These are phyloP conservation scores for Lordiphosa andalusiaca DNA, from an alignment of 2,888 invertebrate species.

Conservation along the genomic window DNA sequence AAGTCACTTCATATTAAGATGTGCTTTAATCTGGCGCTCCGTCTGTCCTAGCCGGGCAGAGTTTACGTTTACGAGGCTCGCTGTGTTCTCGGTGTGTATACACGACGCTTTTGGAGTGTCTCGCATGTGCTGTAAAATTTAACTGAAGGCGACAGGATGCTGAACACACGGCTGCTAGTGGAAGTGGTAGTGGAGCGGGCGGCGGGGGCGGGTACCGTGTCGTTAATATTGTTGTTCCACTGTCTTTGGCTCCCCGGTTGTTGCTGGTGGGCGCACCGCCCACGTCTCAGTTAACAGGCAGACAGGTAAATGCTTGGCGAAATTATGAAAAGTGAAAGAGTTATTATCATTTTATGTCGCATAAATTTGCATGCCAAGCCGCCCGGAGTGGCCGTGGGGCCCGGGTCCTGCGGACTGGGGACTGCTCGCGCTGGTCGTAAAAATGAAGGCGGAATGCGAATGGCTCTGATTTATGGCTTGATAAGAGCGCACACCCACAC, in stretches of 20 bases:
- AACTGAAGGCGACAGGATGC: slow-evolving; percentile 59
- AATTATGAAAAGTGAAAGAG: slow-evolving; percentile 65
- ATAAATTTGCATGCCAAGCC: slow-evolving; percentile 58
- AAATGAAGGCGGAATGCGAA: slow-evolving; percentile 14
- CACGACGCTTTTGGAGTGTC: slow-evolving; percentile 54
- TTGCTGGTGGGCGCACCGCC: slow-evolving; percentile 15
- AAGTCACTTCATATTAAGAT: slow-evolving; percentile 55
- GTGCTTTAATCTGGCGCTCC: slow-evolving; percentile 52
- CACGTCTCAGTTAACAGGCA: slow-evolving; percentile 40
- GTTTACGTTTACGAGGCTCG: background rate
- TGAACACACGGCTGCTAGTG: slow-evolving; percentile 30
- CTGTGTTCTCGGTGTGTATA: slow-evolving; percentile 29
- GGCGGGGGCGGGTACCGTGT: slow-evolving; percentile 23
- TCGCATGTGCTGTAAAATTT: slow-evolving; percentile 58
- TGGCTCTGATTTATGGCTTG: slow-evolving; percentile 26
- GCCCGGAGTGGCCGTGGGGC: slow-evolving; percentile 28
- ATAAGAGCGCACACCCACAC: slow-evolving; percentile 16
- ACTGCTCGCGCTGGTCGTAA: slow-evolving; percentile 14
- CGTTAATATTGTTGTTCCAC: slow-evolving; percentile 47
- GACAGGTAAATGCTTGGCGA: slow-evolving; percentile 55
- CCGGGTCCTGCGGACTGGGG: too few species aligned
- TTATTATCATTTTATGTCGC: slow-evolving; percentile 67
- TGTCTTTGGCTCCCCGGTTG: slow-evolving; percentile 22
- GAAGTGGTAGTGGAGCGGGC: slow-evolving; percentile 17
- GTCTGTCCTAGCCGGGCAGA: slow-evolving; percentile 1